Evolutionary conservation across 2,797 vertebrate species (phyloP).

Genomic region (Morus bassanus): DNA sequence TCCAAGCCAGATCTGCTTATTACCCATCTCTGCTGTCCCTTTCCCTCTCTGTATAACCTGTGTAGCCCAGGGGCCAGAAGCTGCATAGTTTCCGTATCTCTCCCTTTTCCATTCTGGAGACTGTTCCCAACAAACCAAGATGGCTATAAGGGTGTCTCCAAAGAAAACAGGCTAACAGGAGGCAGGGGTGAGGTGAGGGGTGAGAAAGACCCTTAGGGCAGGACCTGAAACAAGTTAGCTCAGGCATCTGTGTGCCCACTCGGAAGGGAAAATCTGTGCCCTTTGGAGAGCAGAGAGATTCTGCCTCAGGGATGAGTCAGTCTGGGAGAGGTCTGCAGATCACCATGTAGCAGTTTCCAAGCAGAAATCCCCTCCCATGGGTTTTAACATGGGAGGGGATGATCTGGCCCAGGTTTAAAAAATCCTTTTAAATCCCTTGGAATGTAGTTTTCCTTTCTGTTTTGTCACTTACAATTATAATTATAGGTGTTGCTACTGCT

Average conservation of each 20-base stretch:
- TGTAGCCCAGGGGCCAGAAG: background rate
- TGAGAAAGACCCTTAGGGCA: background rate
- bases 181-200: background rate
- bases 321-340: background rate
- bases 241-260: background rate
- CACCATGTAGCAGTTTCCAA: background rate
- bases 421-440: background rate
- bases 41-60: background rate
- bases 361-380: background rate
- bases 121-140: background rate
- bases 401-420: background rate
- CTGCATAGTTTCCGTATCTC: background rate
- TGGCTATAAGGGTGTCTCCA: background rate
- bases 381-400: background rate
- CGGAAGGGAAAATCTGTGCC: background rate
- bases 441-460: background rate
- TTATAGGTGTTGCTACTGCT: background rate
- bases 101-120: background rate
- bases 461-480: background rate
- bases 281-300: background rate
- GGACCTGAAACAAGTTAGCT: background rate
- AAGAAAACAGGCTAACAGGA: background rate
- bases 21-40: background rate
- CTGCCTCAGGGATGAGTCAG: background rate
- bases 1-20: background rate